Base-by-base conservation (phyloP, 2,888 invertebrate genomes). In the Drosophila melanocephala region DNA sequence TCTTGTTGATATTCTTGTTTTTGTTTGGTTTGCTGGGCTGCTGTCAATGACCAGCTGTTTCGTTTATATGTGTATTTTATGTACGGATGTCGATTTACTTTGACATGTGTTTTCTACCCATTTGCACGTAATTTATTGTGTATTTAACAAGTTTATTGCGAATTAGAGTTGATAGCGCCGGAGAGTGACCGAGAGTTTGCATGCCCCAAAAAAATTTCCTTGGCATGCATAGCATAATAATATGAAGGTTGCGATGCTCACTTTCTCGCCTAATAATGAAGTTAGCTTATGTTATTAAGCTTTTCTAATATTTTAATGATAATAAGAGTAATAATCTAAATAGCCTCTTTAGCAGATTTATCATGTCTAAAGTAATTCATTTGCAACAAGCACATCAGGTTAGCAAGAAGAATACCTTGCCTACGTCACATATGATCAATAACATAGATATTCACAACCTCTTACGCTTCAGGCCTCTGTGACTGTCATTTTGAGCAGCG, bases 1-100 rank as follows among this genome's bases (percentile, higher is more conserved):
- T 44, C 26, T 33, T 63, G 16, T 53, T 60, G 39, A 44, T 59
- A 19, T 39, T 58, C 6, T 12, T 65, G 56, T 30, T 58, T 39
- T 58, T 35, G 9, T 47, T 47, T 47, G 7, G 57, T 39, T 57
- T 57, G 14, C n/a, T 7, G n/a, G n/a, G 67, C 30, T 65, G 79
- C 62, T 74, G 61, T 63, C 79, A 62, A 66, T n/a, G 26, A 63
- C 50, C 79, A 77, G 79, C 77, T 74, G 79, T 67, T 66, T 53
- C 51, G 42, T 22, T 44, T 32, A 1, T 33, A 26, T 44, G 16
- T 53, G 33, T 64, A 37, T 64, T 44, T 35, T 59, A 69, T 33
- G 37, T 60, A 51, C 65, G 39, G 52, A 70, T 74, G 44, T 30
- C 61, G 47, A 39, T 10, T 39, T 42, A 30, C 22, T 28, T 28